These are phyloP conservation scores for Abramis brama DNA, from an alignment of 2,113 vertebrate genomes.

Conservation along the genomic window DNA sequence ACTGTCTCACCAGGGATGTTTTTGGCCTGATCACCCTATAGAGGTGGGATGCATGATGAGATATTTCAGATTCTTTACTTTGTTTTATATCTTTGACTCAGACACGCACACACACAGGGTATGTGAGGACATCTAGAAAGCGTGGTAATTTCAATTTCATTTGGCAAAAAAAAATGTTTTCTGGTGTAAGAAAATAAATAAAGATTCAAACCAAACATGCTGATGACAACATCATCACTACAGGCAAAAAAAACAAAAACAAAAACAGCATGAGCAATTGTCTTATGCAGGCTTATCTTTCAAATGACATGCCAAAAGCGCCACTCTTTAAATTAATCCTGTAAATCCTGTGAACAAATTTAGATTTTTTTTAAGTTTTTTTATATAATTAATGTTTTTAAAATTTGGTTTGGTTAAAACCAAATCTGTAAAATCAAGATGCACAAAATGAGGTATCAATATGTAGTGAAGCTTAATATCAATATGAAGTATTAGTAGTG, in stretches of 20 bases:
- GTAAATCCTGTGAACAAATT: no score
- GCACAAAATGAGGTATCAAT: neutral
- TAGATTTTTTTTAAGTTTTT: no score
- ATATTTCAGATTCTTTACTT: neutral
- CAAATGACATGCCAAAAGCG: neutral
- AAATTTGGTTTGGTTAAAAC: neutral
- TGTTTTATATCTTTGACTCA: neutral
- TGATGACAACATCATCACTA: neutral
- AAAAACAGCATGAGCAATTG: neutral
- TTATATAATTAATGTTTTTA: neutral
- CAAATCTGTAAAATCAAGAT: neutral
- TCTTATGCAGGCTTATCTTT: neutral
- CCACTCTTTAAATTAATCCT: neutral
- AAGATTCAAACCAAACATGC: neutral
- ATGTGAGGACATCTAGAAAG: neutral
- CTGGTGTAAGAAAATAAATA: neutral
- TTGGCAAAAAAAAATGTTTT: neutral
- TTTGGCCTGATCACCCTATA: slow-evolving; percentile 94
- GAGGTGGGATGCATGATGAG: slow-evolving; percentile 60
- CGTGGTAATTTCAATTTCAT: neutral
- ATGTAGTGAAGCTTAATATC: neutral
- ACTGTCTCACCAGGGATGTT: slow-evolving; percentile 94
- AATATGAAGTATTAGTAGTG: slow-evolving; percentile 5
- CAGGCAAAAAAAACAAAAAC: neutral
- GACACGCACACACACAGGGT: slow-evolving; percentile 17